phyloP scores from a whole-genome alignment of 1,140 invertebrate genomes.

The Physella acuta region DNA sequence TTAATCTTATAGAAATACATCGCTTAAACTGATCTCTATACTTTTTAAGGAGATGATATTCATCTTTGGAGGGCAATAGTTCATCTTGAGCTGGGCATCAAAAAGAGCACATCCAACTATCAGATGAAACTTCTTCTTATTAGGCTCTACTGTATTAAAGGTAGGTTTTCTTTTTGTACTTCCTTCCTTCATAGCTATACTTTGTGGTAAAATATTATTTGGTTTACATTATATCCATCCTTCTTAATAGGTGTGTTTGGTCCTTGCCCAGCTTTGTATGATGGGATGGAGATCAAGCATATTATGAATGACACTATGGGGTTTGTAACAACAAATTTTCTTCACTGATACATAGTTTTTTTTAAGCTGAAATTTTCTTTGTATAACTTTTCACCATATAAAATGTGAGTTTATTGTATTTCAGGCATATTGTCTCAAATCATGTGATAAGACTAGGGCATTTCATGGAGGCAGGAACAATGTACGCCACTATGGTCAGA shows the following conservation, averaged over 20 bases:
- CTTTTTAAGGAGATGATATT: conserved; percentile 61
- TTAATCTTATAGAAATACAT: too few species aligned
- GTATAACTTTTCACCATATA: not conserved
- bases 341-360: not conserved
- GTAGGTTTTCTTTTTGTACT: conserved; percentile 3
- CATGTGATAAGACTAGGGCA: conserved; percentile 72
- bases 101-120: conserved; percentile 75
- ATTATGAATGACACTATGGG: conserved; percentile 87
- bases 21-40: too few species aligned
- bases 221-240: too few species aligned
- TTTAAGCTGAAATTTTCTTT: not conserved
- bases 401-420: too few species aligned
- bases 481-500: conserved; percentile 74
- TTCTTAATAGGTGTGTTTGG: conserved; percentile 68
- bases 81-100: conserved; percentile 72
- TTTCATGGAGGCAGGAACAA: conserved; percentile 67
- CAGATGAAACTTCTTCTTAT: conserved; percentile 76
- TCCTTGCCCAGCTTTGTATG: conserved; percentile 71
- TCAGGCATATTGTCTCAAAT: conserved; percentile 75
- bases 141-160: conserved; percentile 65
- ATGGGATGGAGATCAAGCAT: conserved; percentile 85
- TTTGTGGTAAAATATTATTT: too few species aligned
- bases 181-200: not conserved
- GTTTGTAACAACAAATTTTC: conserved; percentile 46
- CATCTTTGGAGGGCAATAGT: conserved; percentile 69